phyloP scores from a whole-genome alignment of 2,888 invertebrate species.

The Dasysyrphus albostriatus region DNA sequence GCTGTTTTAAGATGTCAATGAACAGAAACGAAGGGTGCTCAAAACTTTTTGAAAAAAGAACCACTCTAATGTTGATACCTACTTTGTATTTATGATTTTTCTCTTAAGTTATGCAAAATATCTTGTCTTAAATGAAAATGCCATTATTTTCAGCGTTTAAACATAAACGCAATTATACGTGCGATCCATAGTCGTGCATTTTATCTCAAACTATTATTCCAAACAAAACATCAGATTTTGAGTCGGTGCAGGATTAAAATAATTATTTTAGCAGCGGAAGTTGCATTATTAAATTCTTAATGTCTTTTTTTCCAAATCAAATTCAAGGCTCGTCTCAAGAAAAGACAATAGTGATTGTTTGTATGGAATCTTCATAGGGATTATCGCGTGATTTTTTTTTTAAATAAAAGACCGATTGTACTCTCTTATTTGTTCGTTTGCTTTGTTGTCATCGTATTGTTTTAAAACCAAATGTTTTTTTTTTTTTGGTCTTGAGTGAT shows the following conservation, averaged over 20 bases:
- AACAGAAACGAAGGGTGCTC: too few relatives aligned
- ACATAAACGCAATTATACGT: not conserved
- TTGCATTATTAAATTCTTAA: not conserved
- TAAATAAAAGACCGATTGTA: conserved; percentile 9
- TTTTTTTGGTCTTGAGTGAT: conserved; percentile 1
- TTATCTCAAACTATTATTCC: not conserved
- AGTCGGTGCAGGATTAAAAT: not conserved
- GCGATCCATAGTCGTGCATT: not conserved
- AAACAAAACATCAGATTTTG: not conserved
- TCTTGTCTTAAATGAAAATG: too few relatives aligned
- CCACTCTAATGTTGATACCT: too few relatives aligned
- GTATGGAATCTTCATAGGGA: conserved; percentile 5
- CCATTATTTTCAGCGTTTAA: too few relatives aligned
- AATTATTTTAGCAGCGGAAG: conserved; percentile 16
- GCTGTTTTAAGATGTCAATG: too few relatives aligned
- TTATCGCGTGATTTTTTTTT: not conserved
- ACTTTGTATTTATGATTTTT: too few relatives aligned
- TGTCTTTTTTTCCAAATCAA: not conserved
- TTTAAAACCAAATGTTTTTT: not conserved
- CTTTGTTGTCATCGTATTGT: not conserved
- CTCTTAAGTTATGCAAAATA: too few relatives aligned
- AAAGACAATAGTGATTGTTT: conserved; percentile 11
- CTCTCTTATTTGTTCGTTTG: not conserved
- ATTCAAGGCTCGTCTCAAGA: not conserved
- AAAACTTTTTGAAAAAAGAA: too few relatives aligned